Conservation (phyloP, 2,888 invertebrate species). For the Eumerus sabulonum region DNA sequence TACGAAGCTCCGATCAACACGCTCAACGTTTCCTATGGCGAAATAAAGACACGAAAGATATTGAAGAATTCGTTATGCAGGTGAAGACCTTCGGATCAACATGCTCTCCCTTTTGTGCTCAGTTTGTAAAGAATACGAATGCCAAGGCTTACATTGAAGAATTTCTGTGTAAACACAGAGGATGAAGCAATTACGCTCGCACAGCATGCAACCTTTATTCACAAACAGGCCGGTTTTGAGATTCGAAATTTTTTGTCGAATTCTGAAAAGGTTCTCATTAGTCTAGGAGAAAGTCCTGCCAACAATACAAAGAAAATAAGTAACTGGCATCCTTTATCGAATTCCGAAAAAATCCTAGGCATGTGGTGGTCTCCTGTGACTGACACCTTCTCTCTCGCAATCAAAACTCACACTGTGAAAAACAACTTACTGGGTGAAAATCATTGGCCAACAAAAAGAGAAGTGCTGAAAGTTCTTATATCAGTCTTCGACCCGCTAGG, state of each 20-base stretch:
- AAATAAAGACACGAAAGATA: conserved; percentile 40
- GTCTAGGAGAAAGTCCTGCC: conserved; percentile 5
- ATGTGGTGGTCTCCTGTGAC: conserved; percentile 5
- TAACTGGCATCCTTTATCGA: not conserved
- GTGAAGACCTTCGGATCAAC: conserved; percentile 68
- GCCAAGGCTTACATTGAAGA: conserved; percentile 10
- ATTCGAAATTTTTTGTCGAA: conserved; percentile 24
- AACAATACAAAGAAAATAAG: conserved; percentile 3
- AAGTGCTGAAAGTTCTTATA: conserved; percentile 14
- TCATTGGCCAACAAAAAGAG: conserved; percentile 23
- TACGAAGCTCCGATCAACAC: conserved; percentile 67
- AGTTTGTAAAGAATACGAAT: conserved; percentile 32
- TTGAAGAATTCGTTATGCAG: conserved; percentile 57
- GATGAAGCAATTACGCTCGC: conserved; percentile 1
- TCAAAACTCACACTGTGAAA: not conserved
- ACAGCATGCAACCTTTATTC: conserved; percentile 11
- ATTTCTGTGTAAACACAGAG: conserved; percentile 27
- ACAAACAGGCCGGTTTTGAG: conserved; percentile 14
- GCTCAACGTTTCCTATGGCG: conserved; percentile 72
- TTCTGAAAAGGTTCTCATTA: conserved; percentile 2
- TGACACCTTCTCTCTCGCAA: conserved; percentile 13
- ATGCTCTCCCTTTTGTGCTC: conserved; percentile 53
- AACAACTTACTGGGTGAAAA: not conserved
- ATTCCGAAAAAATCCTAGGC: conserved; percentile 11
- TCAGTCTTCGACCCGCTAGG: conserved; percentile 30